A percentile compares a stretch with the other conserved stretches of the same genome.
These are phyloP conservation scores for Ligdia adustata DNA, from an alignment of 2,888 invertebrate genomes.

Conservation along the genomic window DNA sequence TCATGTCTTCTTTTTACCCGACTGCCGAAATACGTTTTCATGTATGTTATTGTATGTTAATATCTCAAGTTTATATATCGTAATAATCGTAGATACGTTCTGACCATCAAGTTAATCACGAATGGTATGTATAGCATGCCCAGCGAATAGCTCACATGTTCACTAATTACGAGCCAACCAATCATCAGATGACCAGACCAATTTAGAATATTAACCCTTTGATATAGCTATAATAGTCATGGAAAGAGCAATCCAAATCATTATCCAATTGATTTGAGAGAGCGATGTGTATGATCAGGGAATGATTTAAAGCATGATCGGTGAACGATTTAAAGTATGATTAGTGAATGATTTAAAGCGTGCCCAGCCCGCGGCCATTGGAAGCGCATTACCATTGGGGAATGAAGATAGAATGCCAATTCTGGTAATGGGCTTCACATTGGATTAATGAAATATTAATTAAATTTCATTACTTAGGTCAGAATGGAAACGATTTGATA, in stretches of 20 bases:
- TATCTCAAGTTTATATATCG: no score
- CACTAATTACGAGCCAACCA: no score
- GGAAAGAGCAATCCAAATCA: not conserved
- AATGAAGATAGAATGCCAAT: constrained; percentile 10
- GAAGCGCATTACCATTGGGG: constrained; percentile 6
- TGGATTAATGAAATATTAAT: not conserved
- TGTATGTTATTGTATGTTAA: no score
- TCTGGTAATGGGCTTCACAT: not conserved
- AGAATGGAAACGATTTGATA: no score
- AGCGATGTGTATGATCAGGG: constrained; percentile 1
- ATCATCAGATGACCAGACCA: not conserved
- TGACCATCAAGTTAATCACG: no score
- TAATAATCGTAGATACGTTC: no score
- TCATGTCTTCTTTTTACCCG: no score
- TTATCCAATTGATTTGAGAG: constrained; percentile 2
- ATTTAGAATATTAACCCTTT: constrained; percentile 1
- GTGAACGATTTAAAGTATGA: not conserved
- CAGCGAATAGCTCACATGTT: no score
- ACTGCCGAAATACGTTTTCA: no score
- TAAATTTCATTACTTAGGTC: not conserved
- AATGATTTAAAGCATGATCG: constrained; percentile 3
- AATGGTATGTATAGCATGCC: no score
- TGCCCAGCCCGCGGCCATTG: not conserved
- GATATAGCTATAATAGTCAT: constrained; percentile 1
- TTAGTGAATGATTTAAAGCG: constrained; percentile 1